Base-by-base conservation (phyloP, 1,140 invertebrate genomes). In the Hetaerina americana region DNA sequence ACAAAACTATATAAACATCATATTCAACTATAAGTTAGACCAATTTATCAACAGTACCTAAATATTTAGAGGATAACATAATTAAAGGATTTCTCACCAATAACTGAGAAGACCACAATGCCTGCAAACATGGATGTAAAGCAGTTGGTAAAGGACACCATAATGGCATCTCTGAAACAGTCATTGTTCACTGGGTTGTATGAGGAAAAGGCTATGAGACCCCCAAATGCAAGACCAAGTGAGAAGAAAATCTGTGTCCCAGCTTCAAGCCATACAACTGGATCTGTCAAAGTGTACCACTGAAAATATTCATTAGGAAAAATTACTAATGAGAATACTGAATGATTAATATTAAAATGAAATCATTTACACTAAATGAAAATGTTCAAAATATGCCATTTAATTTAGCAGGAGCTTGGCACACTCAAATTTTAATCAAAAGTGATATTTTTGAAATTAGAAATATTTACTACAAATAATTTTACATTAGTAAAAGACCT, bases 211-310 rank as follows among this genome's bases (percentile, higher is more conserved):
- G 95, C 95, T 69, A 97, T 96, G 5, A 97, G 82, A 0, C 95
- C 94, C 22, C 96, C 96, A 77, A 98, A 98, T 8, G 94, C 96
- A 66, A 97, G 81, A 0, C 96, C 96, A 70, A 98, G 83, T 0
- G 94, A 97, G 81, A 98, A 99, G 82, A 99, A 99, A 76, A 98
- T 98, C 80, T 98, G 96, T 0, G 95, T 97, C 2, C 94, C 96
- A 0, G 96, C 96, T 83, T 97, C 95, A 24, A 97, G 80, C 96
- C 96, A 98, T 0, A 98, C 96, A 15, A 93, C 90, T 0, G 94
- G 93, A 83, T 96, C 88, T 0, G 82, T 80, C 27, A 89, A 75
- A 72, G 83, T 88, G 73, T 82, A 83, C 86, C 87, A 88, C 86
- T 88, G 77, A 40, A 80, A 76, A 26, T 72, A n/a, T n/a, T n/a